A percentile compares a stretch with the other conserved stretches of the same genome.
Evolutionary conservation across 1,140 invertebrate genomes (phyloP).

Genomic region (Druon quercuslanigerum): DNA sequence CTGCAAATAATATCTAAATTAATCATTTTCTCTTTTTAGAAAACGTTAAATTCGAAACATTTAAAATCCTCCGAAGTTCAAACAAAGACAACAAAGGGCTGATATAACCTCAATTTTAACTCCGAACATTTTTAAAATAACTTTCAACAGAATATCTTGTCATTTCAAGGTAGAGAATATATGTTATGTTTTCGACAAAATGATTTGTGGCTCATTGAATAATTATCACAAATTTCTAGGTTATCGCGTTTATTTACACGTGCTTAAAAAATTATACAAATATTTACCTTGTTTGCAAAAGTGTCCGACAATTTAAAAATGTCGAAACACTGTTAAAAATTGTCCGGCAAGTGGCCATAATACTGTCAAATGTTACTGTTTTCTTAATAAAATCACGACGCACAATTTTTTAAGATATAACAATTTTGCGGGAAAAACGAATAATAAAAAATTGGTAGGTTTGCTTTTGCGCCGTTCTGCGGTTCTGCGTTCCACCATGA

Average conservation of each 20-base stretch:
- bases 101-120: too few species aligned
- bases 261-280: neutral
- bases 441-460: too few species aligned
- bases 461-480: too few species aligned
- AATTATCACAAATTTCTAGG: constrained; percentile 5
- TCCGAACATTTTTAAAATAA: too few species aligned
- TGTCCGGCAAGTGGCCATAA: neutral
- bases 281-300: constrained; percentile 10
- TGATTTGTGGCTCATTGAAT: neutral
- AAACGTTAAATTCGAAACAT: neutral
- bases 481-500: too few species aligned
- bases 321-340: neutral
- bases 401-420: too few species aligned
- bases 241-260: neutral
- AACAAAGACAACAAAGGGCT: too few species aligned
- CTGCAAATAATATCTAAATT: too few species aligned
- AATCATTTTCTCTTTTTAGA: neutral
- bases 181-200: neutral
- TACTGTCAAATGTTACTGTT: neutral
- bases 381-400: neutral
- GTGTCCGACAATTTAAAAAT: neutral
- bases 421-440: too few species aligned
- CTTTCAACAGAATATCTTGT: too few species aligned
- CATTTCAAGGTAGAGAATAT: neutral
- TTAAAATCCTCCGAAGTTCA: too few species aligned